Percentiles rank a stretch among this genome's conserved stretches.
Conservation (phyloP, 2,797 vertebrate genomes). For the Myiotriccus ornatus region DNA sequence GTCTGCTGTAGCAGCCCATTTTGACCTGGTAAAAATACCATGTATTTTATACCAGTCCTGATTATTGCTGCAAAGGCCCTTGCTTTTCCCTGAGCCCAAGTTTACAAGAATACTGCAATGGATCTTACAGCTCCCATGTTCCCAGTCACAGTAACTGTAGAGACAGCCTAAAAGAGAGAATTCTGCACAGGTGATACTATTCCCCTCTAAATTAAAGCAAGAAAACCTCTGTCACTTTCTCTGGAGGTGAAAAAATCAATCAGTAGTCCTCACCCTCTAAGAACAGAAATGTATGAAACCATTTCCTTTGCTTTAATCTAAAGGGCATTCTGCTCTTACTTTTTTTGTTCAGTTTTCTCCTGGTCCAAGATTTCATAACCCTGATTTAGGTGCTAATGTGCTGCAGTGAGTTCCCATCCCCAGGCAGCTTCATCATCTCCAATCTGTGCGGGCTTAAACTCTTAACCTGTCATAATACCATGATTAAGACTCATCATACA, state of each 20-base stretch:
- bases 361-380: neutral
- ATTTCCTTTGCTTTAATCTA: neutral
- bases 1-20: neutral
- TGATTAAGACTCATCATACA: conserved; percentile 41
- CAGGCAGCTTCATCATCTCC: conserved; percentile 38
- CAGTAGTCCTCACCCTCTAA: neutral
- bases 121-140: neutral
- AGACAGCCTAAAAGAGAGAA: neutral
- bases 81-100: neutral
- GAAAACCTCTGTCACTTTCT: neutral
- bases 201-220: neutral
- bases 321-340: neutral
- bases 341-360: neutral
- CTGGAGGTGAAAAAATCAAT: conserved; percentile 11
- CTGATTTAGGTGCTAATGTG: conserved; percentile 42
- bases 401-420: conserved; percentile 14
- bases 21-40: neutral
- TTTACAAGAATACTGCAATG: neutral
- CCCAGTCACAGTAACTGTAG: neutral
- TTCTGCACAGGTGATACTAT: neutral
- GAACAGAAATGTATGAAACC: neutral
- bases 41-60: neutral
- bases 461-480: conserved; percentile 40
- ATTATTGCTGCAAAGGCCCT: neutral
- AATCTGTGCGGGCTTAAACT: conserved; percentile 15